Conservation (phyloP, 2,797 vertebrate genomes). For the Sebastes itinus region DNA sequence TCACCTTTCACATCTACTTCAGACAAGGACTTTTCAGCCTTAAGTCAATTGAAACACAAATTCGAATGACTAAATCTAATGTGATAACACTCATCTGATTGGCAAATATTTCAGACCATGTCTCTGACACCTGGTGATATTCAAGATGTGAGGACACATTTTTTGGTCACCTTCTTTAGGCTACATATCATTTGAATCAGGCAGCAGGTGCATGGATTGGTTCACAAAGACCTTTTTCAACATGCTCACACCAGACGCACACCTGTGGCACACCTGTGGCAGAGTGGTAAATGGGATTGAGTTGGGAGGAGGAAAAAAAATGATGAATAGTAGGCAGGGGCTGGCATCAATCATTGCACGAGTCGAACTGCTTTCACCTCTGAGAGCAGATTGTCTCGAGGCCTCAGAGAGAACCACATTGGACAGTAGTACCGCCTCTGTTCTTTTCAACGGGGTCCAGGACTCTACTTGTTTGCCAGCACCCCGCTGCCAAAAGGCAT, state of each 20-base stretch:
- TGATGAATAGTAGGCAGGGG: neutral
- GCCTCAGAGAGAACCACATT: neutral
- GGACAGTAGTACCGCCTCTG: neutral
- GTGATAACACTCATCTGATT: neutral
- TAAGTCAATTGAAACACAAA: neutral
- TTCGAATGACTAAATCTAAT: neutral
- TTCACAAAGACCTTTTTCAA: neutral
- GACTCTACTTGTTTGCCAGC: slow-evolving; percentile 1
- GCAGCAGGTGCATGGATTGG: neutral
- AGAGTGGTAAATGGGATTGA: neutral
- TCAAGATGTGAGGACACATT: neutral
- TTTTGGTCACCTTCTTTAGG: neutral
- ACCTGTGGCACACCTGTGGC: neutral
- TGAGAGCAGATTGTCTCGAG: slow-evolving; percentile 8
- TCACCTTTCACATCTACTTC: neutral
- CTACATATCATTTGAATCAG: neutral
- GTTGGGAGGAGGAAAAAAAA: neutral
- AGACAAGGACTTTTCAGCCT: neutral
- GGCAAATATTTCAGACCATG: neutral
- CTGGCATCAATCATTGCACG: slow-evolving; percentile 11
- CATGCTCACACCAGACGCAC: neutral
- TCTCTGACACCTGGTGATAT: neutral
- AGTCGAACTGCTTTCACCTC: slow-evolving; percentile 1
- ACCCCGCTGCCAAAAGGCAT: neutral
- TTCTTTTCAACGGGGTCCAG: slow-evolving; percentile 1